A percentile compares a stretch with the other conserved stretches of the same genome.
These are phyloP conservation scores for Leptopilina clavipes DNA, from an alignment of 1,140 invertebrate species.

Conservation along the genomic window DNA sequence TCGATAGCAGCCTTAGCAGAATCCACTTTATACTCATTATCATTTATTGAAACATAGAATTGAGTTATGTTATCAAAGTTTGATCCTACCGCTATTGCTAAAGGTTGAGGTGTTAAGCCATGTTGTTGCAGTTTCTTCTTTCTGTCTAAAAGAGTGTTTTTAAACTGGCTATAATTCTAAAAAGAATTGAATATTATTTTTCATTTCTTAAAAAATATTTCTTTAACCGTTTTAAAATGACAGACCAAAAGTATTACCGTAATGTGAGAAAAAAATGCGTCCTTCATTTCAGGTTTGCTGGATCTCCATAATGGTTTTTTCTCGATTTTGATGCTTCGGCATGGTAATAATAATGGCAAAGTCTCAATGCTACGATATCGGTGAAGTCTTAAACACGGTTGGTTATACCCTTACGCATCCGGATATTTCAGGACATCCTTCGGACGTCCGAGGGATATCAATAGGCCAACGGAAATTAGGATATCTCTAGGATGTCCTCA, in stretches of 20 bases:
- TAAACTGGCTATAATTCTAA: background rate
- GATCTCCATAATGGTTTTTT: constrained; percentile 32
- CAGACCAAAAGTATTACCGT: constrained; percentile 40
- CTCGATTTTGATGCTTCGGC: constrained; percentile 25
- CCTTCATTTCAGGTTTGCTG: constrained; percentile 40
- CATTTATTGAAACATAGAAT: constrained; percentile 40
- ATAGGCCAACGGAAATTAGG: too few relatives aligned
- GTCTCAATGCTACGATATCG: constrained; percentile 10
- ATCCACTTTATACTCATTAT: constrained; percentile 34
- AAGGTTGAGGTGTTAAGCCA: constrained; percentile 29
- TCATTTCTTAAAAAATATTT: background rate
- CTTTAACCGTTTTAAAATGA: background rate
- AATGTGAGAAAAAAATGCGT: constrained; percentile 40
- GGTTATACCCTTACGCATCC: too few relatives aligned
- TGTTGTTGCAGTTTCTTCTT: constrained; percentile 1
- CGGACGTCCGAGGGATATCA: too few relatives aligned
- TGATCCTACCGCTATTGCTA: constrained; percentile 36
- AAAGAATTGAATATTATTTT: background rate
- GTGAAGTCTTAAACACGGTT: constrained; percentile 16
- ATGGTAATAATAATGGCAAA: constrained; percentile 38
- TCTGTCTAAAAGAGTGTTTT: background rate
- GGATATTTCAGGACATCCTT: too few relatives aligned
- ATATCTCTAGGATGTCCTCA: too few relatives aligned
- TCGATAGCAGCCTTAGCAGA: constrained; percentile 40
- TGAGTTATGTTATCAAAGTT: background rate